Percentiles rank a stretch among this genome's conserved stretches.
Conservation (phyloP, 2,113 vertebrate species). For the Saccopteryx leptura region DNA sequence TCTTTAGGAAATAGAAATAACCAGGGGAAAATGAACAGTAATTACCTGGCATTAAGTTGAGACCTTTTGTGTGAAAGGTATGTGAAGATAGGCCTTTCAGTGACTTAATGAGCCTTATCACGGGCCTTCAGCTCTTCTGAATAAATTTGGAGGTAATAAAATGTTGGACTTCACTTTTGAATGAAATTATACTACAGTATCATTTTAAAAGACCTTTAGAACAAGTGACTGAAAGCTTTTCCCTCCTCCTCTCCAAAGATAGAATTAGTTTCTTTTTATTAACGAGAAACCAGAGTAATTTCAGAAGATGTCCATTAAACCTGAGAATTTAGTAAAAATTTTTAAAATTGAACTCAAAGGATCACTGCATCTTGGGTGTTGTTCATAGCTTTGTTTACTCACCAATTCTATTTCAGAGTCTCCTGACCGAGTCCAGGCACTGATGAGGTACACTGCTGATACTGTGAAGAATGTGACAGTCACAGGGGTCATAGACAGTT, state of each 20-base stretch:
- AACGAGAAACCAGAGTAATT: slow-evolving; percentile 71
- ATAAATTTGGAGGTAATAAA: slow-evolving; percentile 82
- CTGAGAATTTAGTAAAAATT: slow-evolving; percentile 72
- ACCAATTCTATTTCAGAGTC: neutral
- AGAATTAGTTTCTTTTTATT: slow-evolving; percentile 69
- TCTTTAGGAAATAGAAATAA: slow-evolving; percentile 79
- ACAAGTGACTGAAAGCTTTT: slow-evolving; percentile 60
- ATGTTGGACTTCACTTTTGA: slow-evolving; percentile 75
- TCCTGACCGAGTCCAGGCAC: neutral
- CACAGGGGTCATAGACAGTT: neutral
- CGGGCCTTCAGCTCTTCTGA: slow-evolving; percentile 78
- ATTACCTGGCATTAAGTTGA: slow-evolving; percentile 82
- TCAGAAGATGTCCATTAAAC: slow-evolving; percentile 70
- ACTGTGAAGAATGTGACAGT: neutral
- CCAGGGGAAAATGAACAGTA: slow-evolving; percentile 75
- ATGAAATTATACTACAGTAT: slow-evolving; percentile 78
- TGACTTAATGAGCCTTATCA: slow-evolving; percentile 83
- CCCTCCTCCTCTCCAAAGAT: neutral
- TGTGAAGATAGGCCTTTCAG: slow-evolving; percentile 81
- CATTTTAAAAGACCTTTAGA: slow-evolving; percentile 79
- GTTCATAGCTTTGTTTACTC: neutral
- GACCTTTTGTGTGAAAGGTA: slow-evolving; percentile 82
- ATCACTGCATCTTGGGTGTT: neutral
- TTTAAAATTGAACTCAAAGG: slow-evolving; percentile 12
- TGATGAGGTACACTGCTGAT: neutral